Evolutionary conservation across 2,888 invertebrate genomes (phyloP), one percentile per base, ranked within the genome.

Genomic region (Lithophane socia): DNA sequence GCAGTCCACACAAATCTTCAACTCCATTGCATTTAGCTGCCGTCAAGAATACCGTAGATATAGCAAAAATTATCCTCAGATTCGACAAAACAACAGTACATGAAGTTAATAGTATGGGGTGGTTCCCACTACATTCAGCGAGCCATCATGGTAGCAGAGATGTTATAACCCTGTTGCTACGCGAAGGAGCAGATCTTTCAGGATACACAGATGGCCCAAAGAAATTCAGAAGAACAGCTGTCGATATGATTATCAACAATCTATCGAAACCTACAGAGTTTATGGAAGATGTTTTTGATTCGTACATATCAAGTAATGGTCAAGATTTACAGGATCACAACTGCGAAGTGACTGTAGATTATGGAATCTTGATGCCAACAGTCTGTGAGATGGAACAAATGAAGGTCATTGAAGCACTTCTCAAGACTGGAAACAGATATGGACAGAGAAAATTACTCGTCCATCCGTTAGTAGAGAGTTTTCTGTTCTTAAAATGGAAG

Each of bases 111-210:
- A 92, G 92, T 74, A 92, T 92, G 89, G 92, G 92, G 0, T 92
- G 92, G 92, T 91, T 89, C 75, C 92, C 97, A 21, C 89, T 97
- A 52, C 97, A 97, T 71, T 89, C 95, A 5, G 97, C 97, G 5
- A 97, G 97, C 65, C 95, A 97, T 75, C 96, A 97, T 83, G 97
- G 97, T 1, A 97, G 97, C 82, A 96, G 97, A 87, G 97, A 97
- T 79, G 97, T 97, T 69, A 97, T 97, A 67, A 88, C 87, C 0
- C 75, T 95, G 12, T 88, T 97, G 37, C 88, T 97, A 7, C 91
- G 92, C 83, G 94, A 96, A 90, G 97, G 97, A 13, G 97, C 95
- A 4, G 96, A 97, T 81, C 85, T 97, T 13, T 95, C 97, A 18
- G 92, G 93, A 0, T 92, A 95, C 69, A 95, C 95, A 9, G 94